Evolutionary conservation across 2,113 vertebrate genomes (phyloP).

Genomic region (Megalops atlanticus): DNA sequence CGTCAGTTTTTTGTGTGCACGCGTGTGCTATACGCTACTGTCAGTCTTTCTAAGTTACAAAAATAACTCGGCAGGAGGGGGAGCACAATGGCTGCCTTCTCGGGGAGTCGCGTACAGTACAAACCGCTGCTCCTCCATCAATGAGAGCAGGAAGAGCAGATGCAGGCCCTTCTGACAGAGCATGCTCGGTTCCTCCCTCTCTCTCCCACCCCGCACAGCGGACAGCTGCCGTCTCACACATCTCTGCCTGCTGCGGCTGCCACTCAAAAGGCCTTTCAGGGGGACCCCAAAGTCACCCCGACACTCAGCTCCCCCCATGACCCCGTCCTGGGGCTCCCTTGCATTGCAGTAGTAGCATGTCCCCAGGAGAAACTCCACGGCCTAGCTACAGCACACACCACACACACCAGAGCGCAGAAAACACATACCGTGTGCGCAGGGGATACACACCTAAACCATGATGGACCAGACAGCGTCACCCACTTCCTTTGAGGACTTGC

Average conservation of each 20-base stretch:
- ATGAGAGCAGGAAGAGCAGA: not conserved
- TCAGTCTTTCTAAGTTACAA: not conserved
- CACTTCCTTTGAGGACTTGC: no score
- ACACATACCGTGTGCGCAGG: no score
- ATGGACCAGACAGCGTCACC: no score
- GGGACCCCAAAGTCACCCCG: not conserved
- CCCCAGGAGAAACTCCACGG: no score
- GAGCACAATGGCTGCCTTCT: constrained; percentile 3
- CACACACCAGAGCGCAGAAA: no score
- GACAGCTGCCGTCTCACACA: not conserved
- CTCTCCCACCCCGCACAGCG: not conserved
- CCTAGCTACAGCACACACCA: no score
- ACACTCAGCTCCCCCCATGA: not conserved
- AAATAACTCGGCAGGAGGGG: constrained; percentile 4
- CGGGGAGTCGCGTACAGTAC: not conserved
- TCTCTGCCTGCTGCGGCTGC: not conserved
- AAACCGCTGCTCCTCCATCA: not conserved
- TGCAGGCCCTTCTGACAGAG: not conserved
- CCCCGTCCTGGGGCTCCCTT: not conserved
- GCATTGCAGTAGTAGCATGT: no score
- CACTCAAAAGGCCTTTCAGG: not conserved
- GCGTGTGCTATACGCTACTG: not conserved
- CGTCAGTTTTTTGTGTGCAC: not conserved
- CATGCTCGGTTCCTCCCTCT: not conserved
- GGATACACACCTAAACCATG: no score